Percentiles rank a stretch among this genome's conserved stretches.
Evolutionary conservation across 2,797 vertebrate species (phyloP).

Genomic region (Pampus argenteus): DNA sequence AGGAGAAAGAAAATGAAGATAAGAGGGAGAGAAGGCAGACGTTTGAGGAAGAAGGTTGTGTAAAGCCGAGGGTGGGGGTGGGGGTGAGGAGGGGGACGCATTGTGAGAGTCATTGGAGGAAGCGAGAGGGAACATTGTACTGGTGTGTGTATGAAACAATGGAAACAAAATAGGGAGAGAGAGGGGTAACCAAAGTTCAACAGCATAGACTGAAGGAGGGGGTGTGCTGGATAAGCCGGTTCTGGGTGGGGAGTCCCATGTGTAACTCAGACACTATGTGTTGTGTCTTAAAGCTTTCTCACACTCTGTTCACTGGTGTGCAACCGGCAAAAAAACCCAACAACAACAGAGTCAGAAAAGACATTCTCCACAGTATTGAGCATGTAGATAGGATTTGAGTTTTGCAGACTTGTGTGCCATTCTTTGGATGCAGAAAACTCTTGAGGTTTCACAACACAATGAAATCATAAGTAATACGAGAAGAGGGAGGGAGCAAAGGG

Average conservation of each 20-base stretch:
- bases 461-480: conserved; percentile 33
- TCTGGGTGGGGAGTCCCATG: conserved; percentile 40
- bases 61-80: neutral
- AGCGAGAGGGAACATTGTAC: conserved; percentile 27
- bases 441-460: conserved; percentile 45
- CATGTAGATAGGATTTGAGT: conserved; percentile 1
- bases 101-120: conserved; percentile 23
- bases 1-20: conserved; percentile 9
- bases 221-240: conserved; percentile 42
- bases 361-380: conserved; percentile 14
- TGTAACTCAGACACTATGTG: conserved; percentile 39
- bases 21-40: neutral
- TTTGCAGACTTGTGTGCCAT: conserved; percentile 13
- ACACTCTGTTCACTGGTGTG: conserved; percentile 32
- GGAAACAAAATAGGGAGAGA: conserved; percentile 51
- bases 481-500: conserved; percentile 14
- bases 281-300: conserved; percentile 51
- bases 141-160: conserved; percentile 43
- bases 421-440: conserved; percentile 15
- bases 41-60: neutral
- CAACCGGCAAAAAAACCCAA: conserved; percentile 60
- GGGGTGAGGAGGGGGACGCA: conserved; percentile 51
- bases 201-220: conserved; percentile 42
- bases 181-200: conserved; percentile 53
- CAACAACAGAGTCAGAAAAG: conserved; percentile 44